phyloP scores from a whole-genome alignment of 2,888 invertebrate species.

The Prenolepis imparis region DNA sequence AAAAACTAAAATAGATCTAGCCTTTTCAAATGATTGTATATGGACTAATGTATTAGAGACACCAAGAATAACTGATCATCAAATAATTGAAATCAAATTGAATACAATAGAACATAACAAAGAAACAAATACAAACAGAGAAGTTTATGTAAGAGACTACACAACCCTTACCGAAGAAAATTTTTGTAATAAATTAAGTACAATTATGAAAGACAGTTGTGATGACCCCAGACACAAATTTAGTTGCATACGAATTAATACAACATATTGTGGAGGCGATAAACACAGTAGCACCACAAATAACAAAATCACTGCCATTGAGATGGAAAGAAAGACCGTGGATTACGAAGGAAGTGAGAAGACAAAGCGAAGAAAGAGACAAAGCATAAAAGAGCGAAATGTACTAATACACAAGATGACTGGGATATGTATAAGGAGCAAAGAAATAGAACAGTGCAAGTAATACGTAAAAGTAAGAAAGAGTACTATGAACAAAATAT shows the following conservation, averaged over 20 bases:
- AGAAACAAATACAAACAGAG: background rate
- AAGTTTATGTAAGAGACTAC: background rate
- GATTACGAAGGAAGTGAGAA: too few relatives aligned
- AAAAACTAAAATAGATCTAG: background rate
- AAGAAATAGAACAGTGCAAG: background rate
- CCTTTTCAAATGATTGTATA: background rate
- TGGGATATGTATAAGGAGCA: too few relatives aligned
- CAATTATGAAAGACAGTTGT: too few relatives aligned
- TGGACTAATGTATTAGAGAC: background rate
- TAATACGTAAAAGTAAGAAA: background rate
- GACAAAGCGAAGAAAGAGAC: too few relatives aligned
- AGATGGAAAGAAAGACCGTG: too few relatives aligned
- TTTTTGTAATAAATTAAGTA: background rate
- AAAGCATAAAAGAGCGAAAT: background rate
- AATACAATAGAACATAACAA: background rate
- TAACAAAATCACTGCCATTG: too few relatives aligned
- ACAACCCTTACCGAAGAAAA: too few relatives aligned
- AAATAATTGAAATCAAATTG: background rate
- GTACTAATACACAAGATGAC: background rate
- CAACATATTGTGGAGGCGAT: too few relatives aligned
- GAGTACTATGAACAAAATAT: background rate
- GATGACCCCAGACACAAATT: too few relatives aligned
- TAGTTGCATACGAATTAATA: too few relatives aligned
- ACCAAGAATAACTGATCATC: background rate
- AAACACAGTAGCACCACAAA: too few relatives aligned